Evolutionary conservation across 2,888 invertebrate genomes (phyloP).

Genomic region (Itoplectis maculator): DNA sequence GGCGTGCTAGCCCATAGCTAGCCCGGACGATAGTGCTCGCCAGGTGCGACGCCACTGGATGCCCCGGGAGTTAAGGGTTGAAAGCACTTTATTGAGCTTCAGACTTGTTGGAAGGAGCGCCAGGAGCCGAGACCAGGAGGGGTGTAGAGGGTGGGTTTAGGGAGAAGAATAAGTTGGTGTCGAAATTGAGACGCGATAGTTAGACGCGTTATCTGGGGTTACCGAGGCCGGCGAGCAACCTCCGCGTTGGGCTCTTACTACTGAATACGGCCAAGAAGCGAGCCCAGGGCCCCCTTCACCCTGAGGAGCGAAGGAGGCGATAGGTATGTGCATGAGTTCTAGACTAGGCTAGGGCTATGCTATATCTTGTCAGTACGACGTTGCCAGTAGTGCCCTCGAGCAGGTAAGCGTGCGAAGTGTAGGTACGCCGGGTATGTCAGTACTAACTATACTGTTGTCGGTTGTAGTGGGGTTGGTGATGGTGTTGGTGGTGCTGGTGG

Average conservation of each 20-base stretch:
- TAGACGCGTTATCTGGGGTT: slow-evolving; percentile 72
- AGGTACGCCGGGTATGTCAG: slow-evolving; percentile 7
- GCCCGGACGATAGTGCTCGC: slow-evolving; percentile 2
- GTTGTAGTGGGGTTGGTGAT: slow-evolving; percentile 49
- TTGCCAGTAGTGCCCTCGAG: slow-evolving; percentile 73
- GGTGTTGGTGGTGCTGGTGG: slow-evolving; percentile 15
- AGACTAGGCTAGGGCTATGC: slow-evolving; percentile 68
- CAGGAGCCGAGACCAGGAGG: slow-evolving; percentile 32
- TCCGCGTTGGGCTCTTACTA: slow-evolving; percentile 25
- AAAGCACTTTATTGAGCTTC: slow-evolving; percentile 53
- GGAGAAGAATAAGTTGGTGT: slow-evolving; percentile 61
- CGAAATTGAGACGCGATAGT: slow-evolving; percentile 76
- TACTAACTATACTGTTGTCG: background rate
- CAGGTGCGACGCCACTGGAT: background rate
- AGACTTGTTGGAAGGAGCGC: slow-evolving; percentile 18
- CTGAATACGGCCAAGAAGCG: slow-evolving; percentile 54
- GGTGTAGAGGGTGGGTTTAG: slow-evolving; percentile 28
- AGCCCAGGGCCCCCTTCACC: slow-evolving; percentile 4
- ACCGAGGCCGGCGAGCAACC: slow-evolving; percentile 9
- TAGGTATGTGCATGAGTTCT: slow-evolving; percentile 66
- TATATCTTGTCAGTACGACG: slow-evolving; percentile 80
- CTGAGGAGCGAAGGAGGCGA: slow-evolving; percentile 56
- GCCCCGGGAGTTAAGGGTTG: slow-evolving; percentile 28
- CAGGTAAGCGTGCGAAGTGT: slow-evolving; percentile 60
- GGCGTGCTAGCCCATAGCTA: background rate